Percentiles rank a stretch among this genome's conserved stretches.
Conservation (phyloP, 2,888 invertebrate genomes). For the Hedychridium roseum region DNA sequence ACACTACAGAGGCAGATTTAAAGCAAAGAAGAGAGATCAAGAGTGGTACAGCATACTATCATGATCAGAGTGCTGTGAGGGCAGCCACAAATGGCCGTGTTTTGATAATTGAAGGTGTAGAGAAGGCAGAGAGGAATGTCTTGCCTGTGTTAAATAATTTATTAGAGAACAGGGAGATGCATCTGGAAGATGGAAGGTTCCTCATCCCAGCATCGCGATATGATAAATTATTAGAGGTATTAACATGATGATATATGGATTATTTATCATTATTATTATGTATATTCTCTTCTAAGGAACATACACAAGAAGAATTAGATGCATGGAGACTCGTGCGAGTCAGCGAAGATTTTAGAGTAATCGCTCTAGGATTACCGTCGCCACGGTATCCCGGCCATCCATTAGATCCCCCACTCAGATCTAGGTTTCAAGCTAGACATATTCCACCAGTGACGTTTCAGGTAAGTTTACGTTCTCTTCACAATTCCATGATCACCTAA, state of each 20-base stretch:
- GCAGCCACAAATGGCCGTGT: slow-evolving; percentile 91
- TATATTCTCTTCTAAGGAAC: slow-evolving; percentile 68
- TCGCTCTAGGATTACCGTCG: slow-evolving; percentile 91
- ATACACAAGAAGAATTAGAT: slow-evolving; percentile 80
- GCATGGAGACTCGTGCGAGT: slow-evolving; percentile 91
- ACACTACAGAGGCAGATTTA: slow-evolving; percentile 96
- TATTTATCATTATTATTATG: not conserved
- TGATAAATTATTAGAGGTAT: slow-evolving; percentile 85
- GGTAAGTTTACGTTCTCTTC: slow-evolving; percentile 62
- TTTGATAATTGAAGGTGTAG: slow-evolving; percentile 92
- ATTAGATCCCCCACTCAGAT: slow-evolving; percentile 92
- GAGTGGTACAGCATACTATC: slow-evolving; percentile 86
- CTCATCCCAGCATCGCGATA: slow-evolving; percentile 88
- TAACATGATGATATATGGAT: slow-evolving; percentile 1
- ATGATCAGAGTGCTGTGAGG: slow-evolving; percentile 94
- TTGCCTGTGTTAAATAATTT: slow-evolving; percentile 95
- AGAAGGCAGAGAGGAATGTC: slow-evolving; percentile 97
- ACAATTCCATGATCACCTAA: no score
- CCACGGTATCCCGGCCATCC: slow-evolving; percentile 91
- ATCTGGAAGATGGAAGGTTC: slow-evolving; percentile 95
- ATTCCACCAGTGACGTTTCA: slow-evolving; percentile 74
- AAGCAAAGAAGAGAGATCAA: slow-evolving; percentile 95
- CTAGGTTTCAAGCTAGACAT: slow-evolving; percentile 93
- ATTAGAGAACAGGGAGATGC: slow-evolving; percentile 97
- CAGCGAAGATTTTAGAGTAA: slow-evolving; percentile 90